Evolutionary conservation across 2,888 invertebrate genomes (phyloP).

Genomic region (Acleris holmiana): DNA sequence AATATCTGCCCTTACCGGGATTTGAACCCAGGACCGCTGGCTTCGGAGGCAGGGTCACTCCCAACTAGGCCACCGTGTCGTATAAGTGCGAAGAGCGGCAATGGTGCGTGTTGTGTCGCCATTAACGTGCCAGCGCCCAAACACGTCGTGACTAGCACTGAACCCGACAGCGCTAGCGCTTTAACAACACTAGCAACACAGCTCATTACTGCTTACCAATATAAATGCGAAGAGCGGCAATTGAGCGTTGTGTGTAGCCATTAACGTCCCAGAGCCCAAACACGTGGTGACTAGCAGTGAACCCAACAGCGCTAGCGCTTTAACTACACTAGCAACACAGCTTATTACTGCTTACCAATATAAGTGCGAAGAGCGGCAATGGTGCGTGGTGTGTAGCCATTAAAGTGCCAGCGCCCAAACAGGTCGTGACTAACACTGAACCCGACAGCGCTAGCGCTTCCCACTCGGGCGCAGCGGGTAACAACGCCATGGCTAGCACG

Average conservation of each 20-base stretch:
- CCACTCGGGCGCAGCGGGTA: slow-evolving; percentile 85
- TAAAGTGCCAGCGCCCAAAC: slow-evolving; percentile 85
- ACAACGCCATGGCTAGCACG: slow-evolving; percentile 80
- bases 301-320: slow-evolving; percentile 83
- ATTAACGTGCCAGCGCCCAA: slow-evolving; percentile 86
- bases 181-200: slow-evolving; percentile 43
- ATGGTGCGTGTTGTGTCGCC: slow-evolving; percentile 85
- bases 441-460: slow-evolving; percentile 85
- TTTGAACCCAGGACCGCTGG: no score
- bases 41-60: no score
- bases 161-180: slow-evolving; percentile 85
- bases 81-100: slow-evolving; percentile 89
- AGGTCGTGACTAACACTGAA: slow-evolving; percentile 84
- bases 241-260: slow-evolving; percentile 84
- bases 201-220: not conserved
- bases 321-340: no score
- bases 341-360: not conserved
- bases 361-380: slow-evolving; percentile 90
- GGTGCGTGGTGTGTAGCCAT: slow-evolving; percentile 86
- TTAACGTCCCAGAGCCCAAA: slow-evolving; percentile 77
- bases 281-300: slow-evolving; percentile 85
- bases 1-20: no score
- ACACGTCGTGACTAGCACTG: slow-evolving; percentile 84
- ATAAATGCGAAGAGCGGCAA: slow-evolving; percentile 90
- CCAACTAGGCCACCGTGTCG: no score